Evolutionary conservation across 2,113 vertebrate species (phyloP).

Genomic region (Orientallactaga bullata): DNA sequence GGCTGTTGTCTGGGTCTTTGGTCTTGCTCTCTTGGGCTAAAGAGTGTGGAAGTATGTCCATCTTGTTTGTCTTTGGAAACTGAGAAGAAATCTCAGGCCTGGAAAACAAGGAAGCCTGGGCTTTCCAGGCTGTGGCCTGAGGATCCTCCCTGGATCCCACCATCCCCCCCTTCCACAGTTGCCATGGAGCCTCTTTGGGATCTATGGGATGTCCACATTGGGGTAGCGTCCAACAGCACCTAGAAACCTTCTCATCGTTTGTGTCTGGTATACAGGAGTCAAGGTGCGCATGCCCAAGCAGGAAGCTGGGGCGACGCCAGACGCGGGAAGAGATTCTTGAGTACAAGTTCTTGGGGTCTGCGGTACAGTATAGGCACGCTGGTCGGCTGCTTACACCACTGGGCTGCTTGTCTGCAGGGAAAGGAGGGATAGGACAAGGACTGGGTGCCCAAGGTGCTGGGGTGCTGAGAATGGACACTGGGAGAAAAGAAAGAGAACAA

Average conservation of each 20-base stretch:
- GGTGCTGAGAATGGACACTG: neutral
- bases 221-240: slow-evolving; percentile 51
- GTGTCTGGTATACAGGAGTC: slow-evolving; percentile 67
- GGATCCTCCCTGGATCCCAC: slow-evolving; percentile 7
- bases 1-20: neutral
- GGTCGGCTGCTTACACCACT: neutral
- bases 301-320: neutral
- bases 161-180: slow-evolving; percentile 47
- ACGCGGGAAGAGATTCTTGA: slow-evolving; percentile 50
- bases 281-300: neutral
- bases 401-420: slow-evolving; percentile 62
- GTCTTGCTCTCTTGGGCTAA: slow-evolving; percentile 42
- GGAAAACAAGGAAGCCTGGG: neutral
- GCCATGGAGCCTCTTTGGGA: slow-evolving; percentile 18
- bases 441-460: neutral
- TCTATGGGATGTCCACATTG: neutral
- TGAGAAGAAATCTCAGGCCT: slow-evolving; percentile 30
- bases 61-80: slow-evolving; percentile 44
- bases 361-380: neutral
- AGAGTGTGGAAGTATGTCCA: neutral
- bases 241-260: slow-evolving; percentile 48
- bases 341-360: slow-evolving; percentile 61
- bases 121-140: slow-evolving; percentile 20
- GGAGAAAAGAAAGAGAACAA: neutral
- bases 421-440: neutral